These are phyloP conservation scores for Cyprinella venusta DNA, from an alignment of 2,797 vertebrate genomes.

Conservation along the genomic window DNA sequence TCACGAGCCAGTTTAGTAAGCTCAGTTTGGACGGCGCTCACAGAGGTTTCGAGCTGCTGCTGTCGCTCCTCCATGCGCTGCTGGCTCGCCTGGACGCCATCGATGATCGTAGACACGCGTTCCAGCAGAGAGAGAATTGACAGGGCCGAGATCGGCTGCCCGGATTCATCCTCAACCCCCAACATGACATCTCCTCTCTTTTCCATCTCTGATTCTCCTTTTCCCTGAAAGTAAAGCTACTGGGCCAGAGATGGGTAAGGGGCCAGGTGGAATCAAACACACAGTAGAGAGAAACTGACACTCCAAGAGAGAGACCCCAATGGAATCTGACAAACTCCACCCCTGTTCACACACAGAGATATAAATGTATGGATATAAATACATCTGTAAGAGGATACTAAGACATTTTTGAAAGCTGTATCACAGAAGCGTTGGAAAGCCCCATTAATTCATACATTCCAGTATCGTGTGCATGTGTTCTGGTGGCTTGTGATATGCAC, in stretches of 20 bases:
- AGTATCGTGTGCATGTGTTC: neutral
- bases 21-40: constrained; percentile 93
- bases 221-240: constrained; percentile 4
- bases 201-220: constrained; percentile 50
- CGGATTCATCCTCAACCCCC: constrained; percentile 85
- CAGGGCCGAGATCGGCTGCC: constrained; percentile 85
- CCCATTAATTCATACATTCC: constrained; percentile 40
- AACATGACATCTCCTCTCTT: constrained; percentile 76
- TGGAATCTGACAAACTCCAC: constrained; percentile 46
- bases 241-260: constrained; percentile 27
- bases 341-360: constrained; percentile 32
- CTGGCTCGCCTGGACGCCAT: constrained; percentile 92
- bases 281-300: constrained; percentile 40
- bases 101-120: constrained; percentile 93
- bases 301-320: constrained; percentile 34
- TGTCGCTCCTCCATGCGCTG: constrained; percentile 95
- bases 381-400: constrained; percentile 77
- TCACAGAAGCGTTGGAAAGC: constrained; percentile 65
- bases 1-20: constrained; percentile 90
- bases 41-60: constrained; percentile 87
- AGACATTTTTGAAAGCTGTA: constrained; percentile 73
- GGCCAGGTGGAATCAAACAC: constrained; percentile 38
- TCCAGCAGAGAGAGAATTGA: constrained; percentile 94
- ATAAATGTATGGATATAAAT: constrained; percentile 75
- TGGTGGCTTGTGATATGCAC: neutral